Evolutionary conservation across 1,140 invertebrate genomes (phyloP).

Genomic region (Pissodes strobi): DNA sequence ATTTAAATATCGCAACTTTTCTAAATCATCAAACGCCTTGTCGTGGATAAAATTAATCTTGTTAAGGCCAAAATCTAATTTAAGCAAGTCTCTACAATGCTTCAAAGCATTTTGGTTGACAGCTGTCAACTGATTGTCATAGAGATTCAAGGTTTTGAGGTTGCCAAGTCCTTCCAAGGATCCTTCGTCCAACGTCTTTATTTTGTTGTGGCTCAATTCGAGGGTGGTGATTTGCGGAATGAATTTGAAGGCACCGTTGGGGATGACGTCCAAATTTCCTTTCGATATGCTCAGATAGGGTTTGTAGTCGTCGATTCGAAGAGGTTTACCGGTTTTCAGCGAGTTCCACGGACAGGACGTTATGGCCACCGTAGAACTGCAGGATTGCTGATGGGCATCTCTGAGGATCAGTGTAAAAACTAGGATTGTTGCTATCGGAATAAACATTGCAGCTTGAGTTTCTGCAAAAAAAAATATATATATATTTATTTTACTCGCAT

Average conservation of each 20-base stretch:
- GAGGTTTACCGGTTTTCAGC: slow-evolving; percentile 4
- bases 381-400: slow-evolving; percentile 6
- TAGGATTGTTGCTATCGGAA: too few species aligned
- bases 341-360: slow-evolving; percentile 25
- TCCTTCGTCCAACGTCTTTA: slow-evolving; percentile 28
- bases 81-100: slow-evolving; percentile 20
- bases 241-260: slow-evolving; percentile 15
- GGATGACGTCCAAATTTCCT: slow-evolving; percentile 16
- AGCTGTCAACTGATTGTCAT: slow-evolving; percentile 30
- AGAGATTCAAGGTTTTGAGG: slow-evolving; percentile 31
- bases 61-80: slow-evolving; percentile 36
- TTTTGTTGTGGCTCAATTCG: slow-evolving; percentile 25
- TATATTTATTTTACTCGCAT: too few species aligned
- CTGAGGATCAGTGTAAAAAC: not conserved
- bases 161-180: slow-evolving; percentile 20
- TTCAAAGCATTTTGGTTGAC: slow-evolving; percentile 23
- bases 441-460: too few species aligned
- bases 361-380: slow-evolving; percentile 21
- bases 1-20: slow-evolving; percentile 17
- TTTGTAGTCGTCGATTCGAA: slow-evolving; percentile 28
- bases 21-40: slow-evolving; percentile 24
- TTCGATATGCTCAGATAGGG: slow-evolving; percentile 8
- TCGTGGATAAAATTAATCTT: slow-evolving; percentile 27
- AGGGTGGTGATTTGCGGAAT: slow-evolving; percentile 23
- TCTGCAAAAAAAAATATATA: too few species aligned